Base-by-base conservation (phyloP, 2,888 invertebrate species). In the Pogonocherus hispidulus region DNA sequence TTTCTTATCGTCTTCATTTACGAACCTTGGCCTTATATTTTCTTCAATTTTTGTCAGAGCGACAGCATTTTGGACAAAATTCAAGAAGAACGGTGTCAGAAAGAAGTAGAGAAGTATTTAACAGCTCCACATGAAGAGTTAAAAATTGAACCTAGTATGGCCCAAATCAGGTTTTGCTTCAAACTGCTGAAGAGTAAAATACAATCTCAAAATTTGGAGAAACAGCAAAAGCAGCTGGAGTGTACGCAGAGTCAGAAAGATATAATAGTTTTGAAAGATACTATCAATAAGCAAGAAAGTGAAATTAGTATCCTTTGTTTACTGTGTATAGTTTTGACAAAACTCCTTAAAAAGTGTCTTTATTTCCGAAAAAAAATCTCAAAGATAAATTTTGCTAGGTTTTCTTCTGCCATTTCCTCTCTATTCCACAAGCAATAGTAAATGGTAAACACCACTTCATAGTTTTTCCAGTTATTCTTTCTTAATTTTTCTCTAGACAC, bases 131-230 rank as follows among this genome's bases (percentile, higher is more conserved):
- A 66, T 1, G 60, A 79, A 44, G 76, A 79, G 49, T 69, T 82
- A 8, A 71, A 76, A 2, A 74, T 82, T 47, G 75, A 78, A 27
- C 75, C 79, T 1, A 83, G 85, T 71, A 73, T 81, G 32, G 69
- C 79, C 18, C 81, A 84, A 62, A 74, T 86, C 18, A 79, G 82
- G 66, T 81, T 79, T 20, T 86, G 85, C 67, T 83, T 86, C 57
- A 76, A 78, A 60, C 63, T 84, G 35, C 71, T 86, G 2, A 83
- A 80, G 70, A 69, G 76, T 16, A 73, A 74, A 54, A 60, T 78
- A 22, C 41, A 56, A 18, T 44, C 46, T 20, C 70, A 77, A 73
- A 41, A 66, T 18, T 49, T 46, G 11, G 32, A 51, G 22, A 56
- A 6, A 6, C 59, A 51, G 47, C 59, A 66, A 18, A 51, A 60